Percentiles rank a stretch among this genome's conserved stretches.
These are phyloP conservation scores for Sitta europaea DNA, from an alignment of 2,113 vertebrate genomes.

Conservation along the genomic window DNA sequence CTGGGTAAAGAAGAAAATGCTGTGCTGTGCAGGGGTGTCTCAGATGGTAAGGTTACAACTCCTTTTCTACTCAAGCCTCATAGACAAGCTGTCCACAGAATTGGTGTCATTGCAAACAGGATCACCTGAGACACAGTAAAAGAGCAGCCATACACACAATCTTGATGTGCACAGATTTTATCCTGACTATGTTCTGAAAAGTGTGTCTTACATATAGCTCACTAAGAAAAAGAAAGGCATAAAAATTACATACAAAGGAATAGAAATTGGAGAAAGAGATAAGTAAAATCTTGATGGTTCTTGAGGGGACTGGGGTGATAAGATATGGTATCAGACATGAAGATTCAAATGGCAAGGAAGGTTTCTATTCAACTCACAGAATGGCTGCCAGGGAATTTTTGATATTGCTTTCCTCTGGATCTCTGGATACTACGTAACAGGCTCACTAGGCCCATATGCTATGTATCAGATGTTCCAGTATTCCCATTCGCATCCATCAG, in stretches of 20 bases:
- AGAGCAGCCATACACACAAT: rapidly evolving
- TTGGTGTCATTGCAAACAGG: rapidly evolving
- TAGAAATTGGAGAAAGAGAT: neutral
- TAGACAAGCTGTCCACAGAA: neutral
- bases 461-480: neutral
- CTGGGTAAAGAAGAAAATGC: neutral
- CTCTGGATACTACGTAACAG: neutral
- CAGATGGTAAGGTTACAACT: neutral
- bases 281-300: neutral
- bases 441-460: neutral
- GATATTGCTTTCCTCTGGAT: neutral
- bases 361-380: neutral
- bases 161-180: neutral
- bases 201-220: neutral
- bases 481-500: neutral
- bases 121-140: neutral
- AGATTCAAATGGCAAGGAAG: neutral
- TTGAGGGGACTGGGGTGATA: neutral
- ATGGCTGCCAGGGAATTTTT: rapidly evolving
- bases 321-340: neutral
- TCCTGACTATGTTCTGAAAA: neutral
- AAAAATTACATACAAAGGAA: neutral
- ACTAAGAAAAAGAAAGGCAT: neutral
- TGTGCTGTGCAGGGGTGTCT: neutral
- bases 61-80: neutral